phyloP scores from a whole-genome alignment of 2,113 vertebrate species.

The Ophiodon elongatus region DNA sequence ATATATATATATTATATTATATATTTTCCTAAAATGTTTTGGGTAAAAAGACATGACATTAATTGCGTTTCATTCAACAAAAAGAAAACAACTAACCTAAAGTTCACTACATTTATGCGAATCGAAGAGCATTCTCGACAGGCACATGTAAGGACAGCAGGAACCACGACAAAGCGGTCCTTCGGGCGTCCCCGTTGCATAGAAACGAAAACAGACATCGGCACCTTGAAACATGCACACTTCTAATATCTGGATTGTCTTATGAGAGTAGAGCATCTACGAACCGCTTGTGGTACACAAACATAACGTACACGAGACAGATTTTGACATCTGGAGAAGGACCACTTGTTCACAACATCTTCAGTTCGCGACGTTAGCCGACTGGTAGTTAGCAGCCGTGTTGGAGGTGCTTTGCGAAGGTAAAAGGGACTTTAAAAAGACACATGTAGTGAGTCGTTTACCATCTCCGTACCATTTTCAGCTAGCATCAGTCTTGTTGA shows the following conservation, averaged over 20 bases:
- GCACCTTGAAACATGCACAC: slow-evolving; percentile 14
- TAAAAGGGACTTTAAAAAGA: neutral
- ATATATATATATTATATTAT: no score
- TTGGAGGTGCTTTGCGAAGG: neutral
- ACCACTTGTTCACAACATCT: neutral
- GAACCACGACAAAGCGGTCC: slow-evolving; percentile 31
- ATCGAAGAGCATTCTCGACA: slow-evolving; percentile 44
- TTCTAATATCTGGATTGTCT: neutral
- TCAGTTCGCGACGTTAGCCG: slow-evolving; percentile 16
- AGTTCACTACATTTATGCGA: no score
- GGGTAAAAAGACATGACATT: no score
- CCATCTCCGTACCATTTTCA: rapidly evolving
- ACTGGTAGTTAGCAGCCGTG: neutral
- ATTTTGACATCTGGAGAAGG: neutral
- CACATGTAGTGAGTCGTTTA: neutral
- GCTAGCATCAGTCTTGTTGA: neutral
- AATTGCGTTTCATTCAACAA: neutral
- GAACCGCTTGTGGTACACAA: neutral
- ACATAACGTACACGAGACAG: rapidly evolving
- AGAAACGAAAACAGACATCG: slow-evolving; percentile 67
- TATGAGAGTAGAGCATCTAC: neutral
- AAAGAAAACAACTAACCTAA: neutral
- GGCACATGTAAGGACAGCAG: slow-evolving; percentile 64
- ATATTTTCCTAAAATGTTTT: no score
- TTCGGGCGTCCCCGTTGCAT: slow-evolving; percentile 83